Evolutionary conservation across 2,888 invertebrate genomes (phyloP).

Genomic region (Nudaria mundana): DNA sequence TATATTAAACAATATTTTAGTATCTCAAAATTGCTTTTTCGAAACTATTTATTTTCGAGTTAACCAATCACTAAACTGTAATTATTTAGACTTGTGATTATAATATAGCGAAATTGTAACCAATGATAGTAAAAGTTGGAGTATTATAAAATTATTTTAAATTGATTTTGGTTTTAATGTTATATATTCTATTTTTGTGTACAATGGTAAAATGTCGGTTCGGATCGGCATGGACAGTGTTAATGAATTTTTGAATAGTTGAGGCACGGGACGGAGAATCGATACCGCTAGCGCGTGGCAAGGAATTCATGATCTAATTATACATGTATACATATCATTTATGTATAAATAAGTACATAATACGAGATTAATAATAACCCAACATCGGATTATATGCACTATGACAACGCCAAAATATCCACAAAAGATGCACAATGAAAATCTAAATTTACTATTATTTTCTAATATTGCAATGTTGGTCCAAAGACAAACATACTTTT

Average conservation of each 20-base stretch:
- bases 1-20: background rate
- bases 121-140: slow-evolving; percentile 2
- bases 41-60: background rate
- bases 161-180: slow-evolving; percentile 21
- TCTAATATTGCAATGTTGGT: no score
- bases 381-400: no score
- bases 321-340: slow-evolving; percentile 14
- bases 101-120: background rate
- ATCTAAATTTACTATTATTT: no score
- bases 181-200: slow-evolving; percentile 38
- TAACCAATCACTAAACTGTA: slow-evolving; percentile 1
- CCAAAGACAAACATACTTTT: no score
- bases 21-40: slow-evolving; percentile 3
- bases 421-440: no score
- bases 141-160: no score
- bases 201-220: slow-evolving; percentile 45
- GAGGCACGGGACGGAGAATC: slow-evolving; percentile 75
- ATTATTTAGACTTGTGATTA: background rate
- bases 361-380: no score
- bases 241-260: slow-evolving; percentile 75
- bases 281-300: slow-evolving; percentile 60
- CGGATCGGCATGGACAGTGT: slow-evolving; percentile 63
- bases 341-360: slow-evolving; percentile 15
- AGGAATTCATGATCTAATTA: slow-evolving; percentile 46
- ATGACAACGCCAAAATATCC: no score